Evolutionary conservation across 2,797 vertebrate genomes (phyloP), one percentile per base, ranked within the genome.

Genomic region (Typhlichthys subterraneus): DNA sequence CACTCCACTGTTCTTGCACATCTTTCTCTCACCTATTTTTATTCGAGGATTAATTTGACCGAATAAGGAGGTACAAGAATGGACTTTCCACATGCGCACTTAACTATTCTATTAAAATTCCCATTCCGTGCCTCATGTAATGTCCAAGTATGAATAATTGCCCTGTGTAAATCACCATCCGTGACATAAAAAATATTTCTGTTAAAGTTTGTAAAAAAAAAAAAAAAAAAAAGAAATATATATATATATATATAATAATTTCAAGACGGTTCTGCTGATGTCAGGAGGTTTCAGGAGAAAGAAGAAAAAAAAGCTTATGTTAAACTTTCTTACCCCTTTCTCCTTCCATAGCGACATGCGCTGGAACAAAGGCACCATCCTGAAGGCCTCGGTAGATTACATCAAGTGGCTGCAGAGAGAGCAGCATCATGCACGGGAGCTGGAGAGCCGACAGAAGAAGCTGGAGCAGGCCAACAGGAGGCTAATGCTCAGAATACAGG

Each of bases 91-190:
- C 88, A 87, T 84, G 90, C 75, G 87, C 90, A 89, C 95, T 98
- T 97, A 97, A 98, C 95, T 98, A 98, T 98, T 98, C 96, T 97
- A 99, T 99, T 99, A 99, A 98, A 98, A 96, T 95, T 94, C 93
- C 94, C 94, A 97, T 98, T 98, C 95, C 95, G 91, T 92, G 94
- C 94, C 93, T 92, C 93, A 82, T 80, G 95, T 96, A 96, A 96
- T 96, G 96, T 96, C 95, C 93, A 94, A 95, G 91, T 94, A 94
- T 96, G 96, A 98, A 96, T 97, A 97, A 98, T 96, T 96, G 94
- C 93, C 69, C 93, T 92, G 89, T 96, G 94, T 96, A 97, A 97
- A 96, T 97, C 95, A 94, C 95, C 93, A 94, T 96, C 96, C 94
- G 94, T 93, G 93, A 94, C 71, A 93, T 95, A 96, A 96, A 89